A percentile compares a stretch with the other conserved stretches of the same genome.
Evolutionary conservation across 2,797 vertebrate genomes (phyloP).

Genomic region (Chromis chromis): DNA sequence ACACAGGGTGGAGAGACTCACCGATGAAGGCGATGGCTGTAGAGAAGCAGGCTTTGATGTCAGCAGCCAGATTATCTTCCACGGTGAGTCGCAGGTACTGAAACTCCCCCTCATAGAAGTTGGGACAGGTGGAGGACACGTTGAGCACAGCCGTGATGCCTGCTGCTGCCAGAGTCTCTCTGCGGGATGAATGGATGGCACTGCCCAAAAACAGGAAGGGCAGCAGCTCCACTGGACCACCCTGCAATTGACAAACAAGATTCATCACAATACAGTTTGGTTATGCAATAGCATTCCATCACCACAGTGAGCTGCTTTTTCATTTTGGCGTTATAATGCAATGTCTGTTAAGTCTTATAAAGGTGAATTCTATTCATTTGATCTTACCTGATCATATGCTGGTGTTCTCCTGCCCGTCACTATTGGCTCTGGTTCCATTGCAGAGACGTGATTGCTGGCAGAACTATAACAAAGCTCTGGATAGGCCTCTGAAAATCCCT

Average conservation of each 20-base stretch:
- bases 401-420: constrained; percentile 79
- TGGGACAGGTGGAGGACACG: constrained; percentile 89
- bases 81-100: constrained; percentile 87
- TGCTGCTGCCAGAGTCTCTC: constrained; percentile 83
- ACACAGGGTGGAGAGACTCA: constrained; percentile 61
- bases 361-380: not conserved
- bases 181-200: constrained; percentile 87
- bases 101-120: constrained; percentile 88
- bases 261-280: not conserved
- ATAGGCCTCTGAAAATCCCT: constrained; percentile 83
- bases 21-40: constrained; percentile 90
- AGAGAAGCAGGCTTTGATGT: constrained; percentile 88
- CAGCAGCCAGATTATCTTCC: constrained; percentile 88
- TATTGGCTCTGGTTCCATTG: constrained; percentile 63
- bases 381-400: constrained; percentile 86
- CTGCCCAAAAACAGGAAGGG: constrained; percentile 91
- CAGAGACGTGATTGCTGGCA: constrained; percentile 43
- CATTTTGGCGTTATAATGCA: not conserved
- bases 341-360: not conserved
- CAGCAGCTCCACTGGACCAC: constrained; percentile 89
- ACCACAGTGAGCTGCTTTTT: not conserved
- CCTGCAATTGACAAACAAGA: constrained; percentile 70
- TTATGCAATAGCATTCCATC: not conserved
- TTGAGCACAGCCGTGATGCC: constrained; percentile 91
- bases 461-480: constrained; percentile 85